Percentiles rank a stretch among this genome's conserved stretches.
Conservation (phyloP, 1,140 invertebrate species). For the Solenopsis fugax region DNA sequence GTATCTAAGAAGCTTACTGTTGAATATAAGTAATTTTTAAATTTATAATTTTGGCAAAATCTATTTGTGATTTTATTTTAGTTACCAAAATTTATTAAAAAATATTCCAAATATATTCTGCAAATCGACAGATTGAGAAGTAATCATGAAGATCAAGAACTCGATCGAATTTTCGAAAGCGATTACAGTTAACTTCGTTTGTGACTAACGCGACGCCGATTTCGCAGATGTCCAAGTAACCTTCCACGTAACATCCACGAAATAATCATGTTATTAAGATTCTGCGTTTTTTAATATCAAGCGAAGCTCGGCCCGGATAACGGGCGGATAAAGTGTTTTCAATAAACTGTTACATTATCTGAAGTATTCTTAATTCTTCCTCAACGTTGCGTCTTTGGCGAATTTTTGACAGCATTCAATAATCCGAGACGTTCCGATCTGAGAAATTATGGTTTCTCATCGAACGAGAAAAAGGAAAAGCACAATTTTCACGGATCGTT, state of each 20-base stretch:
- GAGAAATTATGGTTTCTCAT: constrained; percentile 43
- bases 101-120: not conserved
- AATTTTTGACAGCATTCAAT: not conserved
- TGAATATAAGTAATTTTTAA: not conserved
- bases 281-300: constrained; percentile 86
- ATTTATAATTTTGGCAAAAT: constrained; percentile 19
- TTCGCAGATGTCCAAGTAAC: constrained; percentile 80
- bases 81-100: not conserved
- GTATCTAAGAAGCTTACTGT: not conserved
- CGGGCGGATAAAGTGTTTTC: constrained; percentile 84
- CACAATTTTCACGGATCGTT: not conserved
- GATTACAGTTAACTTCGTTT: constrained; percentile 23
- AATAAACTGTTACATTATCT: constrained; percentile 87
- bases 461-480: not conserved
- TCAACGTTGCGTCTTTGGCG: not conserved
- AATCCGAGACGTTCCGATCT: not conserved
- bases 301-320: constrained; percentile 82
- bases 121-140: not conserved
- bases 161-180: constrained; percentile 13
- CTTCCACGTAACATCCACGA: constrained; percentile 83
- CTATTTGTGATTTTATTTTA: constrained; percentile 1
- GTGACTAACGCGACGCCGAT: constrained; percentile 67
- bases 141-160: not conserved
- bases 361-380: constrained; percentile 67
- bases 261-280: constrained; percentile 86